Conservation (phyloP, 2,888 invertebrate genomes). For the Eupeodes luniger region DNA sequence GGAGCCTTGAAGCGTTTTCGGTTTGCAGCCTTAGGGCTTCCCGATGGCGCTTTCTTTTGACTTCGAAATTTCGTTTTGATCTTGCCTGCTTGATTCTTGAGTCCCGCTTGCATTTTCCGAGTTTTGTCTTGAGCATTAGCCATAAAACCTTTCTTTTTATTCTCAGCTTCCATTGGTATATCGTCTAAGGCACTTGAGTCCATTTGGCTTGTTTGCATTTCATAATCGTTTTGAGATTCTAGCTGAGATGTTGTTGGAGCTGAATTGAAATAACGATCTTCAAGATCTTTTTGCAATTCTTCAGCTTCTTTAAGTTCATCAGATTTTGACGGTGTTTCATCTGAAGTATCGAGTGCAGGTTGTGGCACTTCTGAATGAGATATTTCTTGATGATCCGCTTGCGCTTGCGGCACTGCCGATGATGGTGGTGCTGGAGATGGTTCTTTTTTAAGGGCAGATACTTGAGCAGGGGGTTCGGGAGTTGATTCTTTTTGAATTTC, state of each 20-base stretch:
- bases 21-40: slow-evolving; percentile 82
- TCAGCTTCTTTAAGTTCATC: slow-evolving; percentile 84
- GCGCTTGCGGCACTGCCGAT: slow-evolving; percentile 51
- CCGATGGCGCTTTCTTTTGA: slow-evolving; percentile 80
- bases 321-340: slow-evolving; percentile 41
- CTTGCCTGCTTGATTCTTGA: slow-evolving; percentile 90
- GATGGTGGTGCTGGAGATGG: slow-evolving; percentile 74
- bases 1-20: slow-evolving; percentile 82
- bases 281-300: slow-evolving; percentile 87
- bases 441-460: slow-evolving; percentile 77
- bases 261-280: slow-evolving; percentile 87
- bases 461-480: slow-evolving; percentile 59
- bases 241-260: slow-evolving; percentile 85
- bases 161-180: slow-evolving; percentile 86
- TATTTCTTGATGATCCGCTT: slow-evolving; percentile 61
- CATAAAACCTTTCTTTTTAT: slow-evolving; percentile 85
- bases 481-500: slow-evolving; percentile 42
- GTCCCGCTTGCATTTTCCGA: slow-evolving; percentile 87
- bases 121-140: slow-evolving; percentile 85
- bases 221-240: slow-evolving; percentile 87
- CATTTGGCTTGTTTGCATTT: slow-evolving; percentile 88
- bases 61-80: slow-evolving; percentile 88
- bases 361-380: slow-evolving; percentile 78
- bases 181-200: slow-evolving; percentile 88
- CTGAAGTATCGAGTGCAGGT: slow-evolving; percentile 32